Base-by-base conservation (phyloP, 2,888 invertebrate species). In the Tethea ocularis region DNA sequence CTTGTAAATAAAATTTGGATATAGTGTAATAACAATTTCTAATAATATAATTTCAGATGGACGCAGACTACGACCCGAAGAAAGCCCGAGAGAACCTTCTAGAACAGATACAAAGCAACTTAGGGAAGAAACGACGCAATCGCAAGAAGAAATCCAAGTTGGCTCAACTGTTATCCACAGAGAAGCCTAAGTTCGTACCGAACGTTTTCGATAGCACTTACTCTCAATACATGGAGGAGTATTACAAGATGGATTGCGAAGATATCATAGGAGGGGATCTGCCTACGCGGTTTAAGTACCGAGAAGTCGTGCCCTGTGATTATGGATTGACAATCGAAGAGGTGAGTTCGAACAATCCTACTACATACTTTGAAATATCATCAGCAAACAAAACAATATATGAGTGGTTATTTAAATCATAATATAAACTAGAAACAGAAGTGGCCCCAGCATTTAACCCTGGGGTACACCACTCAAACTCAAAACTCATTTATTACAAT, bases 201-300 rank as follows among this genome's bases (percentile, higher is more conserved):
- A 89, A 94, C 0, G 77, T 80, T 13, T 93, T 95, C 61, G 95
- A 96, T 63, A 93, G 93, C 76, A 96, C 96, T 0, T 98, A 97
- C 85, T 95, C 96, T 36, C 94, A 98, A 72, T 98, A 98, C 80
- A 95, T 98, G 82, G 98, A 99, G 75, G 98, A 99, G 85, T 99
- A 99, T 84, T 99, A 99, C 82, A 95, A 96, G 75, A 93, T 99
- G 81, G 98, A 99, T 86, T 99, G 97, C 84, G 99, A 99, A 82
- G 99, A 99, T 86, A 95, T 99, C 57, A 96, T 99, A 56, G 99
- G 96, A 0, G 98, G 96, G 0, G 98, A 99, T 80, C 86, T 97
- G 71, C 98, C 98, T 0, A 98, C 98, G 62, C 94, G 97, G 71
- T 99, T 99, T 87, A 98, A 98, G 80, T 99, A 99, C 82, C 94